Evolutionary conservation across 2,888 invertebrate species (phyloP), one percentile per base, ranked within the genome.

Genomic region (Steinernema carpocapsae): DNA sequence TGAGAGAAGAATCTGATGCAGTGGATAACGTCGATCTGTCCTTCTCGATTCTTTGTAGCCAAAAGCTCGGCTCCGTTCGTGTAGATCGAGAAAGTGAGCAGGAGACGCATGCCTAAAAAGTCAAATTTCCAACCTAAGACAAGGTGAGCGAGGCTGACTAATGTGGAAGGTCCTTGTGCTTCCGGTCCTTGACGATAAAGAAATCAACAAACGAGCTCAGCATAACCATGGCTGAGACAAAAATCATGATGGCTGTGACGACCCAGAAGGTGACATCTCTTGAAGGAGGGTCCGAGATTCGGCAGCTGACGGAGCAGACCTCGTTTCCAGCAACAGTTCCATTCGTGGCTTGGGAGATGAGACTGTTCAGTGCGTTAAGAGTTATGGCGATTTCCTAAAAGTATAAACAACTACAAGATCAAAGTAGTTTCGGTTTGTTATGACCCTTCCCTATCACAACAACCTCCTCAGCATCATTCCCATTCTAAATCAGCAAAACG

Each of bases 1-100:
- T 83, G 82, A 1, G 83, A 83, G 72, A 83, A 75, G 29, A 81
- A 72, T n/a, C 83, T 76, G 10, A 83, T 82, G 72, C 83, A 83
- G 71, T 83, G 78, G 0, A 83, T 56, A 4, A 77, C 79, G 19
- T 77, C 76, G 74, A 83, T 82, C 56, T 80, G 77, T 42, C 81
- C 82, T 6, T 77, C 76, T 71, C 76, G 78, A n/a, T 76, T 76
- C 45, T 51, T 72, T 1, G 77, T 76, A 26, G 74, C 74, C 7
- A 79, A 59, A 22, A 79, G 72, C 14, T 75, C 43, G 12, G 72
- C 74, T 0, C 77, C 73, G 71, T 79, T 79, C 46, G 74, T 79
- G 77, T 77, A 79, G 14, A 79, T 22, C 12, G 79, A 79, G 26
- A 79, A 79, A 10, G 75, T 70, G 24, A 77, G 73, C 1, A 79